Base-by-base conservation (phyloP, 2,113 vertebrate genomes). In the Corythornis cristatus region DNA sequence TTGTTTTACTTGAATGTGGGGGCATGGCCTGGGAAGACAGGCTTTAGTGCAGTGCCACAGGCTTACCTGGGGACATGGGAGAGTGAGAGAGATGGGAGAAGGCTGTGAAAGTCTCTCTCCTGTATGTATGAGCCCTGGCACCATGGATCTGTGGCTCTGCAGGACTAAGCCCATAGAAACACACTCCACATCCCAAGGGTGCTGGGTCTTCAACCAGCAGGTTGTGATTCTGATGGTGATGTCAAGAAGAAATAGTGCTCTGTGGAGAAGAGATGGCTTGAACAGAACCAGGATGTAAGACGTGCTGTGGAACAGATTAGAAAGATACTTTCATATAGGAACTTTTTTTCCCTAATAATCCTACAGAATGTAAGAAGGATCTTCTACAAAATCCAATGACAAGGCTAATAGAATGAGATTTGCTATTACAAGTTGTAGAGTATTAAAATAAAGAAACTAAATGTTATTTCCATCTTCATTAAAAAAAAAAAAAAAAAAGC, bases 71-170 rank as follows among this genome's bases (percentile, higher is more conserved):
- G 66, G 23, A 67, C 2, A 2, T 48, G n/a, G 56, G 43, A 1
- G 1, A 51, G 35, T 4, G 28, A 73, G n/a, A 73, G n/a, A 73
- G 57, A 26, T 15, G 37, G 35, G 28, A 72, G 22, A 26, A 17
- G 8, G 46, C 17, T 73, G 21, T 12, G 53, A 45, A 57, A 56
- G 42, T 43, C 28, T 67, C n/a, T 45, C n/a, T 42, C 31, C 31
- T 22, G 22, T 6, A 19, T 15, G 11, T 33, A 11, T 7, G 43
- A 33, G 29, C 54, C 60, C 31, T 45, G 54, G 22, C 20, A 81
- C 15, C 2, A 0, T 5, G 51, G 15, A 28, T 3, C 31, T 29
- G 48, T 25, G 54, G 61, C n/a, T 87, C 61, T 0, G 2, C 1
- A 0, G 37, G 66, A 65, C 33, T 54, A 33, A 70, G 48, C 10